phyloP scores from a whole-genome alignment of 2,113 vertebrate species.

The Micronycteris hirsuta region DNA sequence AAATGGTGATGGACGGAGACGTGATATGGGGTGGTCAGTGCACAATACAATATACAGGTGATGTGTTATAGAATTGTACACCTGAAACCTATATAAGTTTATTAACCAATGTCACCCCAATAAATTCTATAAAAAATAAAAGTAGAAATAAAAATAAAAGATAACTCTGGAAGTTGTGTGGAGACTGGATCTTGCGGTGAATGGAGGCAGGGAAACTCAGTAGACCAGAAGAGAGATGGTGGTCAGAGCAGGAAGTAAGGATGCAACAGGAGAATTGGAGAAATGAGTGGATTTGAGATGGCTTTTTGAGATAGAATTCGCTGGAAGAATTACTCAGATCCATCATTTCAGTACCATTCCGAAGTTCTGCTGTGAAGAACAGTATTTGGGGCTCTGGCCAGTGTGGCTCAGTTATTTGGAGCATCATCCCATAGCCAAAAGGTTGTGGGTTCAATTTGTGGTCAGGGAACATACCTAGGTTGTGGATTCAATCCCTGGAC shows the following conservation, averaged over 20 bases:
- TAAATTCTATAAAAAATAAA: not conserved
- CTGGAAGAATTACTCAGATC: not conserved
- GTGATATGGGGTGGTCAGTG: not conserved
- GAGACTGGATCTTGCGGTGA: not conserved
- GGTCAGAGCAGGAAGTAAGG: not conserved
- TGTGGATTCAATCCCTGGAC: no score
- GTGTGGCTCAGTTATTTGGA: no score
- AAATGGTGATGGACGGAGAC: not conserved
- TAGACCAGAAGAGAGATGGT: not conserved
- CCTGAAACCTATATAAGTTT: not conserved
- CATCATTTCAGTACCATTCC: not conserved
- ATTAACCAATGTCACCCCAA: not conserved
- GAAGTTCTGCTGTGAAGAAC: not conserved
- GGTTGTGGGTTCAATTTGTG: no score
- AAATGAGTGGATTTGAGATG: not conserved
- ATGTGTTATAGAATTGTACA: not conserved
- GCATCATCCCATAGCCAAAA: no score
- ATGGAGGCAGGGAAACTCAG: not conserved
- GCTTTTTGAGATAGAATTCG: not conserved
- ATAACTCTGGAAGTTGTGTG: not conserved
- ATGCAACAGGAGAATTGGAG: not conserved
- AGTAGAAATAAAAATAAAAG: not conserved
- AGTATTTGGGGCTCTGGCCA: not conserved
- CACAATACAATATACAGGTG: not conserved
- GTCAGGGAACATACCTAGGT: no score